These are phyloP conservation scores for Aldabrachelys gigantea DNA, from an alignment of 2,113 vertebrate genomes.

Conservation along the genomic window DNA sequence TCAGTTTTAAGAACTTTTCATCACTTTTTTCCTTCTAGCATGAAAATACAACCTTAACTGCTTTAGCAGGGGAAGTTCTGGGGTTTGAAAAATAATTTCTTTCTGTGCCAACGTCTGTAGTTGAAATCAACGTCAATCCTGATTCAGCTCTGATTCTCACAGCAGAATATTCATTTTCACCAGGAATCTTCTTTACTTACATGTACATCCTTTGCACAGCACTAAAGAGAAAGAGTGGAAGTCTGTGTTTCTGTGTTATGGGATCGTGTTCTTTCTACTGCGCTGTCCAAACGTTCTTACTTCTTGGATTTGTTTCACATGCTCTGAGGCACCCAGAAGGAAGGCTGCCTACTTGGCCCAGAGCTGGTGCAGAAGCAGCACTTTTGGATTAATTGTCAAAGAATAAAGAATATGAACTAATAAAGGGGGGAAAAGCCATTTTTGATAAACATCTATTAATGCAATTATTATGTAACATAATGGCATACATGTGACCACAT, in stretches of 20 bases:
- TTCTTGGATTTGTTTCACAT: background rate
- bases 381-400: background rate
- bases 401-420: constrained; percentile 14
- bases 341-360: background rate
- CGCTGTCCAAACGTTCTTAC: background rate
- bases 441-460: background rate
- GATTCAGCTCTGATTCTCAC: constrained; percentile 71
- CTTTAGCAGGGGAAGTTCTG: constrained; percentile 79
- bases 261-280: background rate
- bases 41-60: constrained; percentile 82
- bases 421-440: background rate
- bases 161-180: constrained; percentile 63
- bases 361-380: background rate
- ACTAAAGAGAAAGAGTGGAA: constrained; percentile 16
- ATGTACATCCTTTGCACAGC: background rate
- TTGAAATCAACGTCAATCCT: constrained; percentile 76
- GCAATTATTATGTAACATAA: constrained; percentile 12
- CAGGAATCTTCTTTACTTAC: constrained; percentile 55
- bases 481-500: background rate
- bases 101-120: constrained; percentile 74
- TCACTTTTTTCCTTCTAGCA: constrained; percentile 84
- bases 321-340: background rate
- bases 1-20: constrained; percentile 82
- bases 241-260: constrained; percentile 20
- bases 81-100: constrained; percentile 80